A percentile compares a stretch with the other conserved stretches of the same genome.
These are phyloP conservation scores for Physeter macrocephalus DNA, from an alignment of 2,113 vertebrate genomes.

Conservation along the genomic window DNA sequence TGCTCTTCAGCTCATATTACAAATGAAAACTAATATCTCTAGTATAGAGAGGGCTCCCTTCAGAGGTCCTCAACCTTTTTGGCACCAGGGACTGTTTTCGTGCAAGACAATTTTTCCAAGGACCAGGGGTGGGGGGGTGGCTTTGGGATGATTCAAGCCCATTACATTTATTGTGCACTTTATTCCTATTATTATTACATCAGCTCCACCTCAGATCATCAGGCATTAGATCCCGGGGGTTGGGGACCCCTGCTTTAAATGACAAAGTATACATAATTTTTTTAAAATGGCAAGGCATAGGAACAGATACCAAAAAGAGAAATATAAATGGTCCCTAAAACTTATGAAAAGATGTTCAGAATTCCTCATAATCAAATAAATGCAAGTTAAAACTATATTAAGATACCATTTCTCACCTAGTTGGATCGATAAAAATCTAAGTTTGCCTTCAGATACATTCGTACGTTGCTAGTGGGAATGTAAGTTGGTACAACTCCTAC, in stretches of 20 bases:
- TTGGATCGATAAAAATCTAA: background rate
- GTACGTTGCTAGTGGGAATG: background rate
- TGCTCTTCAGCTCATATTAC: background rate
- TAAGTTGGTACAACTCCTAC: background rate
- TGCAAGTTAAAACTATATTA: background rate
- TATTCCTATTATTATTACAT: too few species aligned
- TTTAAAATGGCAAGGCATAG: background rate
- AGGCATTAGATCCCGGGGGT: too few species aligned
- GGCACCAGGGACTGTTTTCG: too few species aligned
- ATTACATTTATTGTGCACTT: too few species aligned
- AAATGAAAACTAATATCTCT: background rate
- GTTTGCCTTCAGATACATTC: background rate
- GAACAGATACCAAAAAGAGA: background rate
- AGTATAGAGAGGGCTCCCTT: background rate
- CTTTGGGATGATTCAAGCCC: too few species aligned
- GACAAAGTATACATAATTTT: background rate
- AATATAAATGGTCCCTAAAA: background rate
- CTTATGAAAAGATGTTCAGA: background rate
- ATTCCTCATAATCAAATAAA: background rate
- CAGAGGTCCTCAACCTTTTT: too few species aligned
- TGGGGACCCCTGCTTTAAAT: background rate
- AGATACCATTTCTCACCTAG: background rate
- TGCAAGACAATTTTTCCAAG: too few species aligned
- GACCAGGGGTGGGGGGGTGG: too few species aligned
- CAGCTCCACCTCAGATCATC: too few species aligned